Evolutionary conservation across 92 coral and sea anemone species (phyloP), one percentile per base, ranked within the genome.

Genomic region (Actinernus sp.): DNA sequence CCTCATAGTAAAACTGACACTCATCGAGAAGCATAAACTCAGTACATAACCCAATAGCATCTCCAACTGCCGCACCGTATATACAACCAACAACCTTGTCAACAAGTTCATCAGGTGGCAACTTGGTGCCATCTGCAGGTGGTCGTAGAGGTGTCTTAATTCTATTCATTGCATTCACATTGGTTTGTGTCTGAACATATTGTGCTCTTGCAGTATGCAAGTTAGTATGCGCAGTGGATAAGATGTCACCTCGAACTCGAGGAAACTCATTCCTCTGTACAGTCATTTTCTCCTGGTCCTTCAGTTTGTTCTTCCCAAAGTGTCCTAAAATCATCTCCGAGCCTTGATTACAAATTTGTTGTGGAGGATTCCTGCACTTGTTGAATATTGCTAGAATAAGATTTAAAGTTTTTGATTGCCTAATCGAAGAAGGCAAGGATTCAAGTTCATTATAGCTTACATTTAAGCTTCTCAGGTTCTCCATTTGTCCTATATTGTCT

Each of bases 1-100:
- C 54, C 56, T 83, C 88, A 56, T 93, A 93, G 64, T 93, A 86
- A 73, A 93, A 93, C 7, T 48, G 45, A 55, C 98, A 93, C 68
- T 93, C 98, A 70, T 91, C 97, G 13, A 90, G 93, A 31, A 61
- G 86, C 90, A 93, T 69, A 41, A 93, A 93, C 49, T 90, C 98
- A n/a, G 98, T 90, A 27, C 89, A 91, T 6, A 90, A 49, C 48
- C 98, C 98, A 53, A 93, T 53, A 53, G 97, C 94, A 75, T 87
- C 96, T 0, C 89, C 97, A 8, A 93, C 66, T n/a, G 98, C 98
- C 26, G 98, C 97, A 30, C 98, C 98, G 80, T 93, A 93, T 36
- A 93, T 38, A 53, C 98, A 90, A 17, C 98, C 98, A 55, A 93
- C 87, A 41, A 93, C 86, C 78, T 68, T 93, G 64, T 93, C 90